A percentile compares a stretch with the other conserved stretches of the same genome.
Evolutionary conservation across 2,797 vertebrate species (phyloP).

Genomic region (Pangasius mekongensis): DNA sequence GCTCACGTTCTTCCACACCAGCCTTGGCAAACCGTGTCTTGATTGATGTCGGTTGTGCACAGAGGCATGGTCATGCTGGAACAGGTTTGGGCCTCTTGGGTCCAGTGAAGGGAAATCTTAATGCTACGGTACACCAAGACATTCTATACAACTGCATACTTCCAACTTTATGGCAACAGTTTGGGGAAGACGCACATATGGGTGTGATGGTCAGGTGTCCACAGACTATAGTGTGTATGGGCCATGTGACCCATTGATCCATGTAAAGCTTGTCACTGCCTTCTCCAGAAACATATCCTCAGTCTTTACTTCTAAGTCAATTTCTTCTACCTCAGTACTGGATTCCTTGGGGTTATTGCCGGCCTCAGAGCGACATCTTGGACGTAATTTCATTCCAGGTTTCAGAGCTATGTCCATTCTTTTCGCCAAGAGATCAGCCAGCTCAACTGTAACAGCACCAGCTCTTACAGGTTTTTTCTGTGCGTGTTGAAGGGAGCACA

Average conservation of each 20-base stretch:
- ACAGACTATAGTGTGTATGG: not conserved
- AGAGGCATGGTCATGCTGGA: not conserved
- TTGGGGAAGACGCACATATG: not conserved
- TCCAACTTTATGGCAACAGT: not conserved
- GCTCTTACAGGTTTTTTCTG: not conserved
- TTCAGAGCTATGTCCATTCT: not conserved
- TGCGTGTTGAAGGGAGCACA: not conserved
- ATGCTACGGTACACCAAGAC: not conserved
- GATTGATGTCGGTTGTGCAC: not conserved
- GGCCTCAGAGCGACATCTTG: not conserved
- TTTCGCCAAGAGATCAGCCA: not conserved
- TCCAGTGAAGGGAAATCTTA: not conserved
- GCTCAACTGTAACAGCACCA: not conserved
- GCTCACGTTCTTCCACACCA: not conserved
- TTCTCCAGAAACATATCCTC: not conserved
- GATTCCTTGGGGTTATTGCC: not conserved
- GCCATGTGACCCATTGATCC: not conserved
- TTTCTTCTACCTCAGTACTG: not conserved
- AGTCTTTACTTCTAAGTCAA: not conserved
- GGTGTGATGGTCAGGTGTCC: not conserved
- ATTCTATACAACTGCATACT: not conserved
- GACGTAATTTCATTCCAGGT: not conserved
- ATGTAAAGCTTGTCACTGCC: not conserved
- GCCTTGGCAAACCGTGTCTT: not conserved
- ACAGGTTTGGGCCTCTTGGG: not conserved